Percentiles rank a stretch among this genome's conserved stretches.
phyloP scores from a whole-genome alignment of 1,140 invertebrate species.

The Papilio polytes region DNA sequence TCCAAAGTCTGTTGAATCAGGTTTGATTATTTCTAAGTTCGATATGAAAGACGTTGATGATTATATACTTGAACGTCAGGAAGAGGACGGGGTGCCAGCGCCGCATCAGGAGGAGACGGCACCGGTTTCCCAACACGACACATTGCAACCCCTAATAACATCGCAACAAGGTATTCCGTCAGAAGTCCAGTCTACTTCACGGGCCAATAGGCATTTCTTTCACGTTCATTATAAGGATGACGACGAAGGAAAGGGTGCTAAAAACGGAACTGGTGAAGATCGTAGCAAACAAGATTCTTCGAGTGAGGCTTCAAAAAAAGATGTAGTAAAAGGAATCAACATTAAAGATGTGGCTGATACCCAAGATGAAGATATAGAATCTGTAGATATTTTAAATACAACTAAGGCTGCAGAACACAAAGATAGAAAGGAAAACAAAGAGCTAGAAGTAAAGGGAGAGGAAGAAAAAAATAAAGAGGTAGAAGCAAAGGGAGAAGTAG shows the following conservation, averaged over 20 bases:
- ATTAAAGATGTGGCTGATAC: not conserved
- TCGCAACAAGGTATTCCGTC: not conserved
- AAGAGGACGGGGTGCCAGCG: not conserved
- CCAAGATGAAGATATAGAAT: not conserved
- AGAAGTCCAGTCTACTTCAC: conserved; percentile 12
- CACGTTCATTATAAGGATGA: conserved; percentile 47
- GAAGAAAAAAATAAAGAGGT: too few species aligned
- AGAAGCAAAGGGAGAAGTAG: too few species aligned
- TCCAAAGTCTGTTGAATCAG: not conserved
- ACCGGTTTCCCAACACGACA: conserved; percentile 27
- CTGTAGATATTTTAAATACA: not conserved
- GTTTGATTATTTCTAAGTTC: not conserved
- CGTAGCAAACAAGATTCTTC: not conserved
- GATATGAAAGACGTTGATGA: conserved; percentile 52
- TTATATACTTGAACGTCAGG: conserved; percentile 45
- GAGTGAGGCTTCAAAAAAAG: not conserved
- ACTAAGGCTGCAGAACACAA: not conserved
- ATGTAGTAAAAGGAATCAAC: not conserved
- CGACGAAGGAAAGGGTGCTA: conserved; percentile 8
- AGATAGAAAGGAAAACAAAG: too few species aligned
- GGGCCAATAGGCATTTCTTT: conserved; percentile 22
- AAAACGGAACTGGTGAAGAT: not conserved
- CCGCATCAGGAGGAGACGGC: not conserved
- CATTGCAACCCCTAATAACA: not conserved
- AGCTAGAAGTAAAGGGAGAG: too few species aligned